Evolutionary conservation across 2,888 invertebrate genomes (phyloP), one percentile per base, ranked within the genome.

Genomic region (Megastigmus dorsalis): DNA sequence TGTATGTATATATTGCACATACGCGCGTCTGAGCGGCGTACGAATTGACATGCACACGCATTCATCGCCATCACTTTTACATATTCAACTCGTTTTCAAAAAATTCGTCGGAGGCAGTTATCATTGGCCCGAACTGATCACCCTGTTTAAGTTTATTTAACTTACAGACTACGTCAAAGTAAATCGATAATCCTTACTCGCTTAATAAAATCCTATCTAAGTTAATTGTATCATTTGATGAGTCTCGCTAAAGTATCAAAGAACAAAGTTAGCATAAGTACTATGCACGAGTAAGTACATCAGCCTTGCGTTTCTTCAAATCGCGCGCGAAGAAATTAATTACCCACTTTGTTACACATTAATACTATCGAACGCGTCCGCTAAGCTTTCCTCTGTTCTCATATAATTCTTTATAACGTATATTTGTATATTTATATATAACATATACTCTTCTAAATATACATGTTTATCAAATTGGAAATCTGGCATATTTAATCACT

Each of bases 401-500:
- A 59, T 45, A 57, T 70, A 55, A 54, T 41, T 73, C 26, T 52
- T 48, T 52, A 20, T 15, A 70, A 60, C 60, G 55, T 75, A 76
- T 74, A 75, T 75, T 76, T 80, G 74, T 78, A 67, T 74, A 79
- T 74, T 72, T 73, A 60, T 72, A 63, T 66, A 71, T 77, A 77
- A 78, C 76, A 74, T 76, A 79, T 79, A 77, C 73, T 77, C 74
- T 52, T 77, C 65, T 77, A 74, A 76, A 79, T 76, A 74, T 77
- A 79, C 77, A 77, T 57, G 59, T 63, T 74, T 68, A 73, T 66
- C 73, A 74, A 78, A 68, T 70, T 59, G 79, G 82, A 79, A 82
- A 80, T 79, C 81, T 80, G 78, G 79, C 57, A 79, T 82, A 84
- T 85, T 84, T 85, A 82, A 84, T 80, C 60, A 33, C 81, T 82